Base-by-base conservation (phyloP, 2,113 vertebrate species). In the Menura novaehollandiae region DNA sequence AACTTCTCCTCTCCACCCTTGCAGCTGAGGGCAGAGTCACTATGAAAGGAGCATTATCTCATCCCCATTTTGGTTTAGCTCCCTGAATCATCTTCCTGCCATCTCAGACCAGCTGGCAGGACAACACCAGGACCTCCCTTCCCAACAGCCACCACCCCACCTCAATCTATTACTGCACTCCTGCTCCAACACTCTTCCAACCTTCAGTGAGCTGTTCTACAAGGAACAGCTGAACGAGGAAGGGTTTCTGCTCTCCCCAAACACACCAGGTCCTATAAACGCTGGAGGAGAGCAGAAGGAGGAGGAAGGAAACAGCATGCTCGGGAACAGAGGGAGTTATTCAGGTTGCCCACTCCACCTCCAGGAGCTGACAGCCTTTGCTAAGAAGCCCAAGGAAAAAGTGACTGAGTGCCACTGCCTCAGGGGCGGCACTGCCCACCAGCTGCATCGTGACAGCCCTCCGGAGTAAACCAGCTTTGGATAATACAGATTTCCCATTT, bases 81-180 rank as follows among this genome's bases (percentile, higher is more conserved):
- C 63, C 84, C 59, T 89, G 75, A 89, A 83, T 92, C 89, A 91
- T n/a, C 67, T 83, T 79, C 87, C 90, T 94, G 81, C 90, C 78
- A 53, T 8, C 55, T 72, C 92, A 19, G 62, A 52, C 39, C 44
- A 47, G 78, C 60, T 64, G 30, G 88, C 75, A 83, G 43, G 43
- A 47, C 59, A 52, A 7, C 22, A 11, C n/a, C 72, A 33, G 80
- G 56, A 53, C 73, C 85, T 76, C 81, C 63, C 72, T 68, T 49
- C 52, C 47, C 80, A 53, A 16, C 1, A 7, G 63, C 37, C 52
- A 75, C 15, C 52, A 32, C 27, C n/a, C 30, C 47, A 37, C 23
- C 7, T 43, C 17, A 2, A 11, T 15, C 46, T 7, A 22, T 23
- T 3, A 3, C 58, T 6, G 7, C 7, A 4, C 23, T 63, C 73